phyloP scores from a whole-genome alignment of 2,797 vertebrate genomes.

The Australoheros facetus region DNA sequence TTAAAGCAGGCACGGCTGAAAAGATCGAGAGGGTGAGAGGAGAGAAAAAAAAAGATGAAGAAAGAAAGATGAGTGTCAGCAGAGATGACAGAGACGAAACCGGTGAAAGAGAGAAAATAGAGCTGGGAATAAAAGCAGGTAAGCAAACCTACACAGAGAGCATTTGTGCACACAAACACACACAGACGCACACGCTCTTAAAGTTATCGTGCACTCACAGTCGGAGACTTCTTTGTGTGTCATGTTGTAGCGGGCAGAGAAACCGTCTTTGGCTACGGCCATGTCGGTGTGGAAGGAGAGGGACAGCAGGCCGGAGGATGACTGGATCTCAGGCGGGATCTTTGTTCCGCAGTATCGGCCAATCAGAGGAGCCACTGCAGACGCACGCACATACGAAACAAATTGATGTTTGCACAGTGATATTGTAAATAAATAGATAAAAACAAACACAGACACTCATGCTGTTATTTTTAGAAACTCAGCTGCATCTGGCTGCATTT shows the following conservation, averaged over 20 bases:
- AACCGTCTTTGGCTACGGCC: constrained; percentile 97
- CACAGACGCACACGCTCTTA: background rate
- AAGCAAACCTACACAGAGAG: constrained; percentile 32
- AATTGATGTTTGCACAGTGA: background rate
- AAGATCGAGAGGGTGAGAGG: constrained; percentile 48
- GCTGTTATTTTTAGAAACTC: background rate
- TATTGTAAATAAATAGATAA: too few relatives aligned
- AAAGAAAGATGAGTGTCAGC: constrained; percentile 71
- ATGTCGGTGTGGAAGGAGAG: constrained; percentile 98
- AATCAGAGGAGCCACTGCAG: constrained; percentile 92
- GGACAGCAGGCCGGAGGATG: constrained; percentile 92
- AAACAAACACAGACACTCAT: too few relatives aligned
- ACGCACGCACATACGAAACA: background rate
- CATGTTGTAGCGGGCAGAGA: constrained; percentile 93
- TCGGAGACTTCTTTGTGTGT: constrained; percentile 89
- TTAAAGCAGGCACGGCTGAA: constrained; percentile 44
- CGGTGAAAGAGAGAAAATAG: constrained; percentile 36
- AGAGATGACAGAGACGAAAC: constrained; percentile 26
- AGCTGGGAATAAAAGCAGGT: constrained; percentile 76
- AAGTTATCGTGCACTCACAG: constrained; percentile 82
- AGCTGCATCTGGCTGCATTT: background rate
- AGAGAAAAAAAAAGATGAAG: constrained; percentile 35
- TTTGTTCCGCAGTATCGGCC: constrained; percentile 97
- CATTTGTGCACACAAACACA: background rate
- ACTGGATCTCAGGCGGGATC: constrained; percentile 93